Base-by-base conservation (phyloP, 53 echinoderm and acorn worm species). In the Temnopleurus reevesii region DNA sequence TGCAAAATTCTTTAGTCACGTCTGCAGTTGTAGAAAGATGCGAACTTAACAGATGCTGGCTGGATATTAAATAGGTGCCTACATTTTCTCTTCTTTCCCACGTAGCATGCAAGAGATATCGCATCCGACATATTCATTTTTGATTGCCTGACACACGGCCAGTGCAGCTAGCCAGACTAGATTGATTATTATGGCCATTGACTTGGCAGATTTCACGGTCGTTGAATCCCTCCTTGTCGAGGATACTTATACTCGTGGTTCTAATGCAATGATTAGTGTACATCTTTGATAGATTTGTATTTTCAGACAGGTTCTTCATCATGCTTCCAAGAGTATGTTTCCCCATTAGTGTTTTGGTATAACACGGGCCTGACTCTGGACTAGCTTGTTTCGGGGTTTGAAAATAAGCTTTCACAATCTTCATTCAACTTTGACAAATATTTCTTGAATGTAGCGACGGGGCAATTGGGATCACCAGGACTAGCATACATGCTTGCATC, bases 181-280 rank as follows among this genome's bases (percentile, higher is more conserved):
- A 17, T 27, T 86, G 60, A 30, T 86, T 86, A 9, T 33, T 63
- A 33, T 86, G 86, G 33, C 46, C 86, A 12, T 24, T 59, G 1
- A 86, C 63, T 45, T 86, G 86, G 46, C 86, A 86, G 27, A 86
- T 86, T 24, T 86, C 86, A 28, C 86, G 43, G 27, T 41, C 12
- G n/a, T 36, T 17, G 45, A 61, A 86, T 2, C 86, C 64, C 24
- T 38, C 46, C 27, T 60, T 61, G 59, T 84, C 81, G 30, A 81
- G 81, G 30, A 81, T 81, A 9, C 31, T 29, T 5, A 81, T 81
- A 31, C 81, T 47, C 12, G 81, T 81, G 6, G 81, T 51, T 30
- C 81, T 51, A 23, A 81, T n/a, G n/a, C 81, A 81, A 35, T 81
- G 55, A 28, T 81, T 81, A 5, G 81, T 81, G 29, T 81, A 81